Evolutionary conservation across 2,797 vertebrate genomes (phyloP).

Genomic region (Gymnothorax reevesii): DNA sequence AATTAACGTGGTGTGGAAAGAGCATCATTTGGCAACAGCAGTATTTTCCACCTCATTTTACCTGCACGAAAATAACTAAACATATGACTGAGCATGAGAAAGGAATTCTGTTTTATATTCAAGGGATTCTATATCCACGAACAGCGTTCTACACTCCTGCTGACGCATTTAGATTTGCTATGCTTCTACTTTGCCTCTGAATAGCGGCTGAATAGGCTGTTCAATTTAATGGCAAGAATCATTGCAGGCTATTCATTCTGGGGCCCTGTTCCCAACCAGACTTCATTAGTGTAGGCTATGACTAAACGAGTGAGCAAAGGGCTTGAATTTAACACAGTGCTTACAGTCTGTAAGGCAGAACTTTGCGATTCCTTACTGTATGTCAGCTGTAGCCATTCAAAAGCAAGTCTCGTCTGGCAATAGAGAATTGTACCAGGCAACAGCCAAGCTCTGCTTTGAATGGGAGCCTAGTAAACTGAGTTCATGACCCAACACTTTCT

Average conservation of each 20-base stretch:
- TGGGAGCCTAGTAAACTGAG: neutral
- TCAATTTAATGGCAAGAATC: neutral
- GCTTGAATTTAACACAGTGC: constrained; percentile 10
- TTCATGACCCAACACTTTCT: neutral
- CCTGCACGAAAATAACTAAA: neutral
- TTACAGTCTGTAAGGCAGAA: neutral
- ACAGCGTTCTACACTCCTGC: neutral
- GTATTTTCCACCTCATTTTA: neutral
- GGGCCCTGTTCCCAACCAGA: neutral
- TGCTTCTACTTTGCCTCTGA: neutral
- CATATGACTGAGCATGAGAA: neutral
- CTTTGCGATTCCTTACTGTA: neutral
- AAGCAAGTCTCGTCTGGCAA: neutral
- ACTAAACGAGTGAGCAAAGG: neutral
- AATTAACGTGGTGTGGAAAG: neutral
- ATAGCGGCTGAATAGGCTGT: constrained; percentile 3
- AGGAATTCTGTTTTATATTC: neutral
- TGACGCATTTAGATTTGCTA: neutral
- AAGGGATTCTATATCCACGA: neutral
- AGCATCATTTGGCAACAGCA: neutral
- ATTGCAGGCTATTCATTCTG: neutral
- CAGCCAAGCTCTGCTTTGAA: neutral
- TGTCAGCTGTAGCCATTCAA: neutral
- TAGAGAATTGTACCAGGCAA: neutral
- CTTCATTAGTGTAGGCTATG: neutral